Evolutionary conservation across 1,140 invertebrate genomes (phyloP).

Genomic region (Helicoverpa zea): DNA sequence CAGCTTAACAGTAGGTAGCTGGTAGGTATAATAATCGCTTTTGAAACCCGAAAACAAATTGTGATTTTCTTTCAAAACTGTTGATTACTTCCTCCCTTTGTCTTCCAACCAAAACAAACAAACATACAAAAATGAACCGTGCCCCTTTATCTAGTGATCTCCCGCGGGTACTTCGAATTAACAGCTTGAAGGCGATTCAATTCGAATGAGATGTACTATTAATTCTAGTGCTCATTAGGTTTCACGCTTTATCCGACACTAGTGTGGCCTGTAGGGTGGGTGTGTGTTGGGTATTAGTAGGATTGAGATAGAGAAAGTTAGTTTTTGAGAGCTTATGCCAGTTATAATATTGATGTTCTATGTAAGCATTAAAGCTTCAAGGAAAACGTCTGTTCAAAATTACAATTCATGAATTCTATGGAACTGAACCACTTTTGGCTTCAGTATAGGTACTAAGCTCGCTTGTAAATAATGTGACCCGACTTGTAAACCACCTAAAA

Average conservation of each 20-base stretch:
- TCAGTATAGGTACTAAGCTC: no score
- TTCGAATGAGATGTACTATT: constrained; percentile 73
- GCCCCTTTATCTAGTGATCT: constrained; percentile 36
- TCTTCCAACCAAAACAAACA: constrained; percentile 27
- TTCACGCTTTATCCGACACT: constrained; percentile 36
- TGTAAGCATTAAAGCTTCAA: no score
- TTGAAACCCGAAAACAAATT: no score
- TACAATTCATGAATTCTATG: no score
- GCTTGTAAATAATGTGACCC: no score
- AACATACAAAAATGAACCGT: constrained; percentile 43
- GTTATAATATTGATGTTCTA: no score
- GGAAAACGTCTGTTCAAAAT: no score
- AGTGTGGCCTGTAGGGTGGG: constrained; percentile 35
- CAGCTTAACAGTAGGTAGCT: no score
- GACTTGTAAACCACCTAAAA: no score
- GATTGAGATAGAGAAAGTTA: not conserved
- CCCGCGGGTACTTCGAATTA: constrained; percentile 59
- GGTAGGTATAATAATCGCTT: no score
- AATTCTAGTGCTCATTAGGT: constrained; percentile 63
- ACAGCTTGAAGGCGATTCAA: constrained; percentile 73
- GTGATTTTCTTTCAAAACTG: not conserved
- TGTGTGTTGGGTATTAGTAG: not conserved
- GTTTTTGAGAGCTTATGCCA: no score
- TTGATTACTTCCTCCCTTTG: not conserved
- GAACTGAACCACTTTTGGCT: no score